Evolutionary conservation across 2,797 vertebrate genomes (phyloP).

Genomic region (Brotogeris chrysoptera): DNA sequence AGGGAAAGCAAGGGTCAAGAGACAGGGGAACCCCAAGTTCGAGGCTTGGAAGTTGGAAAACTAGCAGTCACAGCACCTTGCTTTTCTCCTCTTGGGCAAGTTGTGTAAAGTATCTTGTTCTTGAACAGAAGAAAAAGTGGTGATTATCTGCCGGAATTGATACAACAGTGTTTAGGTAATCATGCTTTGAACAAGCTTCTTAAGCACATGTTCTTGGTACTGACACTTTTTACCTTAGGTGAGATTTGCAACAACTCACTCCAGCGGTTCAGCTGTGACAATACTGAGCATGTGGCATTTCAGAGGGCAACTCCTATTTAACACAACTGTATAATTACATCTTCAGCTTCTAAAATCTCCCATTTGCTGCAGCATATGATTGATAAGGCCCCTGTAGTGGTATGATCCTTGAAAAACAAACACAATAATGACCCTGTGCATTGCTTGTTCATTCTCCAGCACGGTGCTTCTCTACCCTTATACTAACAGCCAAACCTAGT

Average conservation of each 20-base stretch:
- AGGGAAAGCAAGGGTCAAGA: neutral
- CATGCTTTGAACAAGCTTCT: neutral
- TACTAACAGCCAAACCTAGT: neutral
- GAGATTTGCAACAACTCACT: neutral
- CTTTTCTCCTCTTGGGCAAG: neutral
- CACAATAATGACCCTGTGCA: rapidly evolving
- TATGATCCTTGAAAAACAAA: neutral
- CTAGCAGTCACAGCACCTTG: neutral
- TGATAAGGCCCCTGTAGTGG: neutral
- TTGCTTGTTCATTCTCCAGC: neutral
- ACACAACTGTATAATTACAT: neutral
- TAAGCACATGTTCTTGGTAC: neutral
- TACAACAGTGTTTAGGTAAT: neutral
- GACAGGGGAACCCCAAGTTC: neutral
- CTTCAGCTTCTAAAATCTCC: neutral
- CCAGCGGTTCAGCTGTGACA: neutral
- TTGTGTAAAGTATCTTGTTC: rapidly evolving
- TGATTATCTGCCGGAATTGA: neutral
- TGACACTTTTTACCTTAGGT: neutral
- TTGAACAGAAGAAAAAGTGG: neutral
- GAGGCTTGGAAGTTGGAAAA: neutral
- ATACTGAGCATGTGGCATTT: neutral
- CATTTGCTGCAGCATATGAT: neutral
- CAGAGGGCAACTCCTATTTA: neutral
- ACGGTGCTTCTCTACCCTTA: neutral